These are phyloP conservation scores for Tamias sibiricus DNA, from an alignment of 2,113 vertebrate species.

Conservation along the genomic window DNA sequence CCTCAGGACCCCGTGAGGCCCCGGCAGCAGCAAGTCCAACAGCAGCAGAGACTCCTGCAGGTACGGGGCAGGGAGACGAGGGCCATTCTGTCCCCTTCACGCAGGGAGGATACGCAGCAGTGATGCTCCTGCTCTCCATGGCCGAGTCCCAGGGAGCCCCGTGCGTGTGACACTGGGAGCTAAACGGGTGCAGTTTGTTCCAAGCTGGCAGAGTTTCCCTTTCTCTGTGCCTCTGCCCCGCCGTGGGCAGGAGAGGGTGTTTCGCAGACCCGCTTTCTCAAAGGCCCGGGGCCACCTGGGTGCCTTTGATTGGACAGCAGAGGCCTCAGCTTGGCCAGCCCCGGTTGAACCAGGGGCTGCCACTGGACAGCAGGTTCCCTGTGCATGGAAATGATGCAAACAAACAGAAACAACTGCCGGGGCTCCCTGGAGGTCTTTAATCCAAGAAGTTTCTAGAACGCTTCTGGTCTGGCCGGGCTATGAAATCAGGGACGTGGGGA, in stretches of 20 bases:
- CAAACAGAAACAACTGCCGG: no score
- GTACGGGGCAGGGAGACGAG: conserved; percentile 71
- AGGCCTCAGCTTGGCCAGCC: neutral
- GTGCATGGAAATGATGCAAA: neutral
- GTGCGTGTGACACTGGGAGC: neutral
- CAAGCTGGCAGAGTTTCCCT: neutral
- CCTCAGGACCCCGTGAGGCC: conserved; percentile 83
- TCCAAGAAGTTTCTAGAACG: no score
- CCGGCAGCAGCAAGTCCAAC: conserved; percentile 83
- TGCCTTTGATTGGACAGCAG: neutral
- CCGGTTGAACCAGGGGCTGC: neutral
- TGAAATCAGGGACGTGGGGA: neutral
- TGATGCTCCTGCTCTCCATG: neutral
- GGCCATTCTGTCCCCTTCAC: neutral
- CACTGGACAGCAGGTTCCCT: neutral
- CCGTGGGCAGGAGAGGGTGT: neutral
- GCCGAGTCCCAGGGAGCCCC: neutral
- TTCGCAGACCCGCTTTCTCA: neutral
- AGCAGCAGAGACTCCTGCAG: conserved; percentile 87
- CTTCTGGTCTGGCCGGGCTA: no score
- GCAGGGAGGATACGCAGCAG: neutral
- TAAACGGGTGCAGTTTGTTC: neutral
- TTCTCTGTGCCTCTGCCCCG: neutral
- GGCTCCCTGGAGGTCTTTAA: no score
- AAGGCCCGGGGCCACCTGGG: neutral